These are phyloP conservation scores for Chloroclystis v-ata DNA, from an alignment of 2,888 invertebrate genomes.

Conservation along the genomic window DNA sequence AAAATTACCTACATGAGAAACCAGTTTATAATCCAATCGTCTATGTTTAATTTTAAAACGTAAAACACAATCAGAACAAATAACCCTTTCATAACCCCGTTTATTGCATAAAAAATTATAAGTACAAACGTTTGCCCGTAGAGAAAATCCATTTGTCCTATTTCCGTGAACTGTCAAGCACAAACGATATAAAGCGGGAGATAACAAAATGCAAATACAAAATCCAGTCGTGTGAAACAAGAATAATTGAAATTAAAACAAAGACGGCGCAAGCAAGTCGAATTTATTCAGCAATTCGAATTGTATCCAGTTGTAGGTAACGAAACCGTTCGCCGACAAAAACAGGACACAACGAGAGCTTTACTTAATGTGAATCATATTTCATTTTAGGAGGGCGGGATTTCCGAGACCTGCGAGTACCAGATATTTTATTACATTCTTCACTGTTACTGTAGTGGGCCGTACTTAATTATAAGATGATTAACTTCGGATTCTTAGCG, in stretches of 20 bases:
- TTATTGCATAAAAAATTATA: neutral
- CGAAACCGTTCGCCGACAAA: conserved; percentile 56
- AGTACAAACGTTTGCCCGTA: conserved; percentile 7
- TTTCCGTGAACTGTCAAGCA: conserved; percentile 11
- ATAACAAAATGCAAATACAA: conserved; percentile 22
- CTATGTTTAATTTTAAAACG: too few species aligned
- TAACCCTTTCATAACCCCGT: neutral
- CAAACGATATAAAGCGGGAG: conserved; percentile 11
- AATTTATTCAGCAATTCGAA: conserved; percentile 49
- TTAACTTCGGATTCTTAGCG: too few species aligned
- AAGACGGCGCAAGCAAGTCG: conserved; percentile 36
- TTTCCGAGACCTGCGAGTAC: conserved; percentile 47
- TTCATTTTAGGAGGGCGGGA: conserved; percentile 59
- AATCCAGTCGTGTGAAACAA: conserved; percentile 34
- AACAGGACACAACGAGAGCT: conserved; percentile 64
- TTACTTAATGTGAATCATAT: conserved; percentile 68
- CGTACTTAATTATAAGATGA: too few species aligned
- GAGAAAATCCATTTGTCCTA: conserved; percentile 5
- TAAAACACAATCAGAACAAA: too few species aligned
- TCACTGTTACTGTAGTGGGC: conserved; percentile 42
- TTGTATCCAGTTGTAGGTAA: conserved; percentile 45
- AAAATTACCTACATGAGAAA: too few species aligned
- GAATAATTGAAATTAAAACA: conserved; percentile 45
- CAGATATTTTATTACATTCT: conserved; percentile 42
- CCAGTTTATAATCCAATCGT: too few species aligned